Conservation (phyloP, 1,140 invertebrate genomes). For the Sitobion miscanthi region DNA sequence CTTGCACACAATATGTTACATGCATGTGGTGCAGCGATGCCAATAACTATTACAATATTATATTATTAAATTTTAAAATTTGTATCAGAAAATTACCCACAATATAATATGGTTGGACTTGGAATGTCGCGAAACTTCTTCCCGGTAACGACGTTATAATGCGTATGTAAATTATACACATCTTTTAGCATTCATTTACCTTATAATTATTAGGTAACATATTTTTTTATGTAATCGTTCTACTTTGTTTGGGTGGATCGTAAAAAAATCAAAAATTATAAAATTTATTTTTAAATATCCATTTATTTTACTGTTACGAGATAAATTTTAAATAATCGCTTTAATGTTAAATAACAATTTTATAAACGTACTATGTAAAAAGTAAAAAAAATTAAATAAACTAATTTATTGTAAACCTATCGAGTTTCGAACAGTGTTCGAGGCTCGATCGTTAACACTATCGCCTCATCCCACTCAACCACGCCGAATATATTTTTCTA, state of each 20-base stretch:
- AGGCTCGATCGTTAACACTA: background rate
- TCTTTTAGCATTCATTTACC: background rate
- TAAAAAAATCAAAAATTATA: conserved; percentile 7
- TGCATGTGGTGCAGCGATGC: background rate
- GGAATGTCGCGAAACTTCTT: background rate
- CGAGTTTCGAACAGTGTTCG: background rate
- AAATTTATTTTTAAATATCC: background rate
- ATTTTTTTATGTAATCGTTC: conserved; percentile 15
- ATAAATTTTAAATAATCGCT: background rate
- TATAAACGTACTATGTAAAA: background rate
- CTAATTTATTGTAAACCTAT: background rate
- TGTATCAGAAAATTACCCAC: background rate
- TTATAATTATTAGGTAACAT: conserved; percentile 12
- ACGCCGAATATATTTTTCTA: background rate
- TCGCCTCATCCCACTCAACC: background rate
- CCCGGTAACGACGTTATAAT: too few relatives aligned
- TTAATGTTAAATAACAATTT: background rate
- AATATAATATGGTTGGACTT: background rate
- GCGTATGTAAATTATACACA: background rate
- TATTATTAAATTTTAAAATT: background rate
- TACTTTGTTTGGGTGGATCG: background rate
- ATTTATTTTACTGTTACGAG: background rate
- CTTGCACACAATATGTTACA: background rate
- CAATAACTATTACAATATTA: background rate
- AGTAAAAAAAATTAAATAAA: too few relatives aligned